Base-by-base conservation (phyloP, 2,888 invertebrate genomes). In the Noctua janthe region DNA sequence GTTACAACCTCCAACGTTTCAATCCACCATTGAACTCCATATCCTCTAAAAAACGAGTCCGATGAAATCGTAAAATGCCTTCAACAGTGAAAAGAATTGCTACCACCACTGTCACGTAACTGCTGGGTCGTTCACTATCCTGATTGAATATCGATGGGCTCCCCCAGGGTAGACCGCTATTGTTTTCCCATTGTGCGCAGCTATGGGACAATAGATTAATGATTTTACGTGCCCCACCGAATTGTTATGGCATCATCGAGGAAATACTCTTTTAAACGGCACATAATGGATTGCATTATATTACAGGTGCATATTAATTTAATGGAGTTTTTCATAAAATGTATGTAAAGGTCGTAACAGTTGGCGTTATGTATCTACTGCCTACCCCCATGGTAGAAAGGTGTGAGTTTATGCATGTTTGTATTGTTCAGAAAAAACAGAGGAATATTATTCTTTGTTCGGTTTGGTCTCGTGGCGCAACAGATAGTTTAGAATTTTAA, bases 101-200 rank as follows among this genome's bases (percentile, higher is more conserved):
- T 82, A 39, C 83, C 69, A 77, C 77, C 72, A 82, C 77, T 74
- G 80, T 77, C 83, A 83, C 77, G 82, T 82, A 87, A 89, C 89
- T 71, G 82, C 75, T 89, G 75, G 83, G 75, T 84, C 90, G 82
- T 85, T 84, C 90, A 87, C 89, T 90, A 90, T 88, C 88, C 81
- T 88, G 87, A 89, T 89, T 89, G 87, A 89, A 90, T 88, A 89
- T 89, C 89, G 81, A 90, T 89, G 84, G 83, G 83, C 79, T 90
- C 84, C 90, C 90, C 78, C 54, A 77, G 87, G 86, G 80, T 70
- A 83, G 79, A 80, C 78, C 76, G 81, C 89, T 80, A 89, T 90
- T 89, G 89, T 90, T 89, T 90, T 79, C 86, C 90, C 86, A 89
- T 89, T 81, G 81, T 83, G 76, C 69, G 67, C 82, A 70, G 83